phyloP scores from a whole-genome alignment of 2,113 vertebrate genomes.

The Lepus europaeus region DNA sequence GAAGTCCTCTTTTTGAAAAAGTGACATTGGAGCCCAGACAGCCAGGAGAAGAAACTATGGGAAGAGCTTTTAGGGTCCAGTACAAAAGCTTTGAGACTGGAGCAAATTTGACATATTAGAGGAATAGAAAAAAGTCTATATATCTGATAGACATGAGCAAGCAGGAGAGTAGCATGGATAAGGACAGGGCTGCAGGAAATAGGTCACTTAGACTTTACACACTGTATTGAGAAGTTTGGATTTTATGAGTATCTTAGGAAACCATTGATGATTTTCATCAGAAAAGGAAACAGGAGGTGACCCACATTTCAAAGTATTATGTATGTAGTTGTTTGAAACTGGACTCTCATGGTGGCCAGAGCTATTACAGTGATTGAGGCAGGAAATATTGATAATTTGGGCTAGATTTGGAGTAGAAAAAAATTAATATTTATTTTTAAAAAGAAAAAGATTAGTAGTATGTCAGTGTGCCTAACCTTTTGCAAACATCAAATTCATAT shows the following conservation, averaged over 20 bases:
- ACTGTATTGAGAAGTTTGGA: neutral
- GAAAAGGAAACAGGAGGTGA: neutral
- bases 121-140: neutral
- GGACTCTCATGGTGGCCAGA: neutral
- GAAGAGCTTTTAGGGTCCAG: neutral
- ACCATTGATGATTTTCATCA: neutral
- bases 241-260: conserved; percentile 6
- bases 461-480: neutral
- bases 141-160: neutral
- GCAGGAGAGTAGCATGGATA: neutral
- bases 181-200: neutral
- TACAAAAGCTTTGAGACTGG: neutral
- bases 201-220: neutral
- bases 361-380: neutral
- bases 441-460: neutral
- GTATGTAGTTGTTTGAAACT: neutral
- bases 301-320: neutral
- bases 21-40: neutral
- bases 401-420: neutral
- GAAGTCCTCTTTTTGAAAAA: neutral
- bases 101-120: neutral
- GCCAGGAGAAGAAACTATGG: neutral
- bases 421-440: neutral
- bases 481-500: neutral
- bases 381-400: neutral